phyloP scores from a whole-genome alignment of 2,888 invertebrate species.

The Ethmia dodecea region DNA sequence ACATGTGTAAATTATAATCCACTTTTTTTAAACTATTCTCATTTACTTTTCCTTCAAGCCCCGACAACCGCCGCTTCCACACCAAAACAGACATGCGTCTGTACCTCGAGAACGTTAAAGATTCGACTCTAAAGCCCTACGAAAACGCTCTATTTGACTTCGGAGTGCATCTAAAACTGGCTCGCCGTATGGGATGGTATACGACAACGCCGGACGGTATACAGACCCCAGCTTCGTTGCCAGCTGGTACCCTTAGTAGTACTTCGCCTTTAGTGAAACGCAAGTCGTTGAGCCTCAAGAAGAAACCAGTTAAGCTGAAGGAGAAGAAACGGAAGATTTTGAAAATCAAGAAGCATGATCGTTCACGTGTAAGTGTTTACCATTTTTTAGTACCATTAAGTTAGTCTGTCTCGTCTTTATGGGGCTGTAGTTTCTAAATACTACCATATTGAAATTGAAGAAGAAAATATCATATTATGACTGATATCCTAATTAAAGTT shows the following conservation, averaged over 20 bases:
- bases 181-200: constrained; percentile 66
- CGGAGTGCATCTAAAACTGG: constrained; percentile 60
- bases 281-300: constrained; percentile 36
- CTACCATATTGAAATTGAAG: too few species aligned
- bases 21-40: too few species aligned
- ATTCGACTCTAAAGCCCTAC: constrained; percentile 31
- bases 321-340: constrained; percentile 28
- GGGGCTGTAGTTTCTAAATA: too few species aligned
- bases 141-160: constrained; percentile 56
- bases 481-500: too few species aligned
- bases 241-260: constrained; percentile 26
- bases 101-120: constrained; percentile 41
- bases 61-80: constrained; percentile 57
- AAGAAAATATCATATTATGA: too few species aligned
- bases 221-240: constrained; percentile 27
- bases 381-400: too few species aligned
- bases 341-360: too few species aligned
- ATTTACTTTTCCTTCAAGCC: constrained; percentile 42
- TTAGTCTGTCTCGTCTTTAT: too few species aligned
- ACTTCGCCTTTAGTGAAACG: constrained; percentile 47
- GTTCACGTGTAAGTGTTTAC: too few species aligned
- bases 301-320: constrained; percentile 26
- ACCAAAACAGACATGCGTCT: constrained; percentile 61
- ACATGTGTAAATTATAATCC: too few species aligned
- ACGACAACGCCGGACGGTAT: constrained; percentile 33